Evolutionary conservation across 2,888 invertebrate genomes (phyloP).

Genomic region (Lasioglossum marginatum): DNA sequence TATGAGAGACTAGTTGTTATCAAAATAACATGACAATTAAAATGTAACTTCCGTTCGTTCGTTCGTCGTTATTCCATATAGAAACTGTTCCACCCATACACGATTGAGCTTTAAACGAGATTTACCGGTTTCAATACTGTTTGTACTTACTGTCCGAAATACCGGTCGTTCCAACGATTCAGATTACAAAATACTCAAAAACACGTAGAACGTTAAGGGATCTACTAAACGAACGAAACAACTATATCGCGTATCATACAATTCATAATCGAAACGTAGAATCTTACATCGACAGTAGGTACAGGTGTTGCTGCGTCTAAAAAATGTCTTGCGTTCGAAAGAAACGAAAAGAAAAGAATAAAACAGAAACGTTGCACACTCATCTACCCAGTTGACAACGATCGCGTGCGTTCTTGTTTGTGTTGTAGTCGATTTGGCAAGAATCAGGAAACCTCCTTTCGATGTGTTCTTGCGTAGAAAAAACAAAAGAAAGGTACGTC

Average conservation of each 20-base stretch:
- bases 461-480: slow-evolving; percentile 49
- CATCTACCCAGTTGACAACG: slow-evolving; percentile 31
- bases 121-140: slow-evolving; percentile 53
- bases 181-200: slow-evolving; percentile 11
- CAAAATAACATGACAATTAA: slow-evolving; percentile 69
- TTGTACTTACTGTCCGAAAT: slow-evolving; percentile 33
- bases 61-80: slow-evolving; percentile 33
- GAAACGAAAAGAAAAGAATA: slow-evolving; percentile 20
- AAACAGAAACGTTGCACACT: slow-evolving; percentile 19
- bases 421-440: slow-evolving; percentile 68
- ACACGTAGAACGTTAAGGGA: not conserved
- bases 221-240: not conserved
- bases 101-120: slow-evolving; percentile 56
- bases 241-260: slow-evolving; percentile 16
- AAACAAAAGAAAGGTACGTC: slow-evolving; percentile 54
- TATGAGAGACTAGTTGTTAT: slow-evolving; percentile 81
- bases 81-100: slow-evolving; percentile 32
- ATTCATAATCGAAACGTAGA: slow-evolving; percentile 17
- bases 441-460: slow-evolving; percentile 54
- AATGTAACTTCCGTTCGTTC: slow-evolving; percentile 41
- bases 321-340: slow-evolving; percentile 23
- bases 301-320: slow-evolving; percentile 28
- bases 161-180: slow-evolving; percentile 7
- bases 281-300: slow-evolving; percentile 37
- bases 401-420: slow-evolving; percentile 41